Conservation (phyloP, 1,140 invertebrate species). For the Planococcus citri region DNA sequence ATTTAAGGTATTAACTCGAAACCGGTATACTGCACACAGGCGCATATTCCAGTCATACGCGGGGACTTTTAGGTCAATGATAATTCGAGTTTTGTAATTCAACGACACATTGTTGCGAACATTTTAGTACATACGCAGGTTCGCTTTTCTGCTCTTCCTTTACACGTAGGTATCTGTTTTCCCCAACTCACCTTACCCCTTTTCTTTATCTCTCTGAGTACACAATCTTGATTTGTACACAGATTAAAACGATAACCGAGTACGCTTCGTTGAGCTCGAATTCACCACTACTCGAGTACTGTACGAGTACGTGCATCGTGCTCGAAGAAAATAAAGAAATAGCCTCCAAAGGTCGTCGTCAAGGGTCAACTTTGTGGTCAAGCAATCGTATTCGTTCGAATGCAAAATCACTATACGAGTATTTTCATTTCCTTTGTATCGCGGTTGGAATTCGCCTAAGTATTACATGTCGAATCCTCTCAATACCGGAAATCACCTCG, state of each 20-base stretch:
- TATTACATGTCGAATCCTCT: not conserved
- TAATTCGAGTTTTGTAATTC: conserved; percentile 17
- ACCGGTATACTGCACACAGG: too few species aligned
- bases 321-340: too few species aligned
- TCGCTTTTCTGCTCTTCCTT: too few species aligned
- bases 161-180: too few species aligned
- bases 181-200: too few species aligned
- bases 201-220: too few species aligned
- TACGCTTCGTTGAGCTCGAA: not conserved
- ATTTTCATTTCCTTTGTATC: too few species aligned
- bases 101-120: not conserved
- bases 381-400: too few species aligned
- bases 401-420: too few species aligned
- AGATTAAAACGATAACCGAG: not conserved
- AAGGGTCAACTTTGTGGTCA: not conserved
- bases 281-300: not conserved
- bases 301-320: too few species aligned
- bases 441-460: too few species aligned
- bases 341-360: not conserved
- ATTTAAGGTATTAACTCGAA: conserved; percentile 20
- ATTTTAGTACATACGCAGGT: not conserved
- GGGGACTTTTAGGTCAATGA: conserved; percentile 17
- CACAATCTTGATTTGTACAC: not conserved
- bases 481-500: not conserved
- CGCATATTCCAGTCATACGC: too few species aligned